Base-by-base conservation (phyloP, 2,888 invertebrate species). In the Agelastica alni region DNA sequence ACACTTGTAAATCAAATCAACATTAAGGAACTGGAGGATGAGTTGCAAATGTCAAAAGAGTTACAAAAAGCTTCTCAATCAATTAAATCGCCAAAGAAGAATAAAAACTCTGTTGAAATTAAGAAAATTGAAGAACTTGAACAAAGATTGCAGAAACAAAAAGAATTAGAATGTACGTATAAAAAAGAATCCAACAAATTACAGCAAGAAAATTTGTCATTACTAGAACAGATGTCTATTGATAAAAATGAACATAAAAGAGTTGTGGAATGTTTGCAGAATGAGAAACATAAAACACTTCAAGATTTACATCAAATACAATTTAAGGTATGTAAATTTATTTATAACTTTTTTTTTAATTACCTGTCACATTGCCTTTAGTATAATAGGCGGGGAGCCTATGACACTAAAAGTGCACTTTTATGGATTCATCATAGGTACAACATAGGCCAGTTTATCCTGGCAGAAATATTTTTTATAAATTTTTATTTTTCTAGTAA, bases 1-100 rank as follows among this genome's bases (percentile, higher is more conserved):
- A 28, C 64, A 16, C 54, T 63, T 41, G 62, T 63, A 3, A 56
- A 64, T 26, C 69, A 69, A 43, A 17, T 57, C 4, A 58, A 62
- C 31, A 67, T 65, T 45, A 56, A 61, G 48, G 51, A 58, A 7
- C 41, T 64, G 14, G 41, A 64, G 49, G 28, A 56, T 32, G 59
- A 64, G 47, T 26, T 64, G 12, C 48, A 56, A 39, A 43, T 53
- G 31, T 16, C 54, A 5, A 56, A 48, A 17, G 58, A 60, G 18
- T 28, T 59, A 37, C 36, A 20, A 22, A 14, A 13, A 6, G n/a
- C 44, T 34, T 12, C 43, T 7, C 49, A 49, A 39, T 32, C 18
- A 32, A 9, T 10, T 3, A 26, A 26, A 7, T 45, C 53, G 5
- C 36, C 53, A 30, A 49, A 51, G 13, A 58, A 52, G 22, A 59